Percentiles rank a stretch among this genome's conserved stretches.
These are phyloP conservation scores for Schizaphis graminum DNA, from an alignment of 2,888 invertebrate species.

Conservation along the genomic window DNA sequence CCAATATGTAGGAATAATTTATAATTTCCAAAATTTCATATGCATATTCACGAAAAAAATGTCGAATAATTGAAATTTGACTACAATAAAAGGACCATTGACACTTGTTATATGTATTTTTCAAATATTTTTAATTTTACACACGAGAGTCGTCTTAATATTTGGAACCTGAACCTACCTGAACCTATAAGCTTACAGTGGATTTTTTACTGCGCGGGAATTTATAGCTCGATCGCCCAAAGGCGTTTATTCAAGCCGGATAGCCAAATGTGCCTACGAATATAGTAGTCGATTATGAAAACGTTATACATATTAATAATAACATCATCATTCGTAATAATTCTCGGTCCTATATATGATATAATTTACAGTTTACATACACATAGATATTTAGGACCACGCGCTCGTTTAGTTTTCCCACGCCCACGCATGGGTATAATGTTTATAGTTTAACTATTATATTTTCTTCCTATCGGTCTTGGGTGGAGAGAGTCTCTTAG, in stretches of 20 bases:
- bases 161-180: too few species aligned
- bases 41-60: too few species aligned
- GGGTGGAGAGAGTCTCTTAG: background rate
- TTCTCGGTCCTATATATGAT: background rate
- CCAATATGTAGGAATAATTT: too few species aligned
- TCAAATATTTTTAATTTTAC: too few species aligned
- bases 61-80: too few species aligned
- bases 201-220: background rate
- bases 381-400: background rate
- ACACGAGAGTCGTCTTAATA: too few species aligned
- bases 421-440: conserved; percentile 42
- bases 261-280: background rate
- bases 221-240: background rate
- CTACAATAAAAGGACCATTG: too few species aligned
- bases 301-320: conserved; percentile 10
- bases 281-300: conserved; percentile 30
- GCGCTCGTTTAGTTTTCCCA: conserved; percentile 30
- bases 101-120: too few species aligned
- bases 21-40: too few species aligned
- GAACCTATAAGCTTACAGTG: background rate
- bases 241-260: background rate
- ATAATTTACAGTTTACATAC: background rate
- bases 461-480: background rate
- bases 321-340: background rate
- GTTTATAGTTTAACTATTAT: conserved; percentile 17